phyloP scores from a whole-genome alignment of 2,888 invertebrate species.

The Hypena proboscidalis region DNA sequence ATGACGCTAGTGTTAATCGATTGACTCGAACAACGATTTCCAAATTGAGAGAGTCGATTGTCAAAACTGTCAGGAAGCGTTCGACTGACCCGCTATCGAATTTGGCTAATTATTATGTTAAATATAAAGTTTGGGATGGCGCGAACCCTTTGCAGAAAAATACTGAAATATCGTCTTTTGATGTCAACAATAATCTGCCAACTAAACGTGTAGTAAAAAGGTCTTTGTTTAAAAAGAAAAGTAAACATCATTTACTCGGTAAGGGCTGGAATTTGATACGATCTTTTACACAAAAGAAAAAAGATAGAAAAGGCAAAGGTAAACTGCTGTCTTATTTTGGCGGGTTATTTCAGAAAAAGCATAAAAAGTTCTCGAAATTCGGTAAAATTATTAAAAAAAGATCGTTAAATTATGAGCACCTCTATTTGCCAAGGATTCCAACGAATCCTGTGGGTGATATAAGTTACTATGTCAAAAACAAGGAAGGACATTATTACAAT shows the following conservation, averaged over 20 bases:
- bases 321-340: neutral
- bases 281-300: conserved; percentile 33
- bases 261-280: conserved; percentile 44
- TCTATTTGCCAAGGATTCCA: conserved; percentile 47
- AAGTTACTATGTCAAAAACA: conserved; percentile 66
- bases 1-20: neutral
- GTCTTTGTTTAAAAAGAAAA: conserved; percentile 35
- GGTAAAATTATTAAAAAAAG: conserved; percentile 34
- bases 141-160: conserved; percentile 44
- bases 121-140: conserved; percentile 67
- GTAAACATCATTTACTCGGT: conserved; percentile 28
- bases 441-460: conserved; percentile 59
- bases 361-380: neutral
- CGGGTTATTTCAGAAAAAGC: conserved; percentile 1
- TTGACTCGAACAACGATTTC: neutral
- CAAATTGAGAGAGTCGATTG: conserved; percentile 9
- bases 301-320: neutral
- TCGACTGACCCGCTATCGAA: conserved; percentile 50
- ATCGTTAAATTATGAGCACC: conserved; percentile 42
- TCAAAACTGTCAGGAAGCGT: conserved; percentile 49
- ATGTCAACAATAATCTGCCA: conserved; percentile 52
- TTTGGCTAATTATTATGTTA: conserved; percentile 63
- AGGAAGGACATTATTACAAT: conserved; percentile 47
- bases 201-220: conserved; percentile 41
- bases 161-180: conserved; percentile 29